These are phyloP conservation scores for Deladenus siricidicola DNA, from an alignment of 2,888 invertebrate genomes.

Conservation along the genomic window DNA sequence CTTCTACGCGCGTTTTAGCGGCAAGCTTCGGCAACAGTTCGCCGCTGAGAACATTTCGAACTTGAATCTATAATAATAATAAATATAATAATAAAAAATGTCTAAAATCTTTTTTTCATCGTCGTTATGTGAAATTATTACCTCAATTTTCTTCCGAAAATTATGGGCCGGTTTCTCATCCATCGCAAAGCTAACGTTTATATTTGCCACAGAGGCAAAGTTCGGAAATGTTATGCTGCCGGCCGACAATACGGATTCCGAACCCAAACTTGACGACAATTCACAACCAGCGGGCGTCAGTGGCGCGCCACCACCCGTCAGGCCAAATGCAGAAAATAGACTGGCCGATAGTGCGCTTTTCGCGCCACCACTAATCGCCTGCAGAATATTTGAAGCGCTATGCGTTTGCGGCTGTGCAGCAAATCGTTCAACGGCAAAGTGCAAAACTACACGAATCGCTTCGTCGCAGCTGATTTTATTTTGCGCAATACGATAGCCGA, in stretches of 20 bases:
- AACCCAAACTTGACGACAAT: background rate
- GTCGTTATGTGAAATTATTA: too few relatives aligned
- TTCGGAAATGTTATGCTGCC: background rate
- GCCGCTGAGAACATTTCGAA: background rate
- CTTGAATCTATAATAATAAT: conserved; percentile 4
- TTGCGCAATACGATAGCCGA: conserved; percentile 3
- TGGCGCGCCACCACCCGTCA: background rate
- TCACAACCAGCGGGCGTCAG: background rate
- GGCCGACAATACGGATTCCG: background rate
- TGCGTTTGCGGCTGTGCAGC: background rate
- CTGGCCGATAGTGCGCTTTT: too few relatives aligned
- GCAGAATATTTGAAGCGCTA: too few relatives aligned
- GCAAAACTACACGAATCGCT: background rate
- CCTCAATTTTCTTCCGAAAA: conserved; percentile 8
- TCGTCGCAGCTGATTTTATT: background rate
- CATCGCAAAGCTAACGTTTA: conserved; percentile 9
- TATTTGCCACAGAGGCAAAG: background rate
- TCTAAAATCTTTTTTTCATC: background rate
- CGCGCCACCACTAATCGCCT: background rate
- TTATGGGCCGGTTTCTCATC: conserved; percentile 8
- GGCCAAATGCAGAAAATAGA: background rate
- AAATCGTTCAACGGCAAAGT: background rate
- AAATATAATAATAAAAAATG: background rate
- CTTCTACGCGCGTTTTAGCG: conserved; percentile 10
- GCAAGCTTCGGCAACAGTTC: background rate